phyloP scores from a whole-genome alignment of 1,140 invertebrate genomes.

The Acromyrmex echinatior region DNA sequence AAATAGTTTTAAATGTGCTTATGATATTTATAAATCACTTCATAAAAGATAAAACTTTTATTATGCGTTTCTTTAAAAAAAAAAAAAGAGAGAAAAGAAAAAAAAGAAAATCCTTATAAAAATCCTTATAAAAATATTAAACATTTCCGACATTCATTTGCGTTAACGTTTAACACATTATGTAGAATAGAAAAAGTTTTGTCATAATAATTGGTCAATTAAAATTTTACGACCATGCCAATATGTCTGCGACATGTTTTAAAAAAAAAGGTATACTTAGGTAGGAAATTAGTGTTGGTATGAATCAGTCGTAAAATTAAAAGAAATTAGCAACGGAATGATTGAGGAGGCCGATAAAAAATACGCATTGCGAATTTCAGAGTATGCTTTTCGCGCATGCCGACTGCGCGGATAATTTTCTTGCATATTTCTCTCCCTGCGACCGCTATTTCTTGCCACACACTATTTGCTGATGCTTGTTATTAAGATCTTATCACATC shows the following conservation, averaged over 20 bases:
- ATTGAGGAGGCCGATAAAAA: neutral
- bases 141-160: neutral
- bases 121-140: neutral
- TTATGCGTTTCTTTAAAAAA: neutral
- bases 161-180: neutral
- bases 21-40: neutral
- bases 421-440: constrained; percentile 26
- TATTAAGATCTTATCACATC: constrained; percentile 73
- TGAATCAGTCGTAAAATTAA: constrained; percentile 27
- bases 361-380: constrained; percentile 1
- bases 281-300: neutral
- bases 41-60: neutral
- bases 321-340: neutral
- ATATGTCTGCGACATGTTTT: neutral
- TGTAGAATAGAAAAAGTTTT: neutral
- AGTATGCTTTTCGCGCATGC: constrained; percentile 15
- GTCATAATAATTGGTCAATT: neutral
- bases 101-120: neutral
- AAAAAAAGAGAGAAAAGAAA: neutral
- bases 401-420: constrained; percentile 47
- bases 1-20: neutral
- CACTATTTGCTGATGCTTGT: constrained; percentile 35
- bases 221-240: neutral
- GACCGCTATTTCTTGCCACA: constrained; percentile 42
- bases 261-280: neutral